Evolutionary conservation across 1,140 invertebrate genomes (phyloP).

Genomic region (Papilio machaon): DNA sequence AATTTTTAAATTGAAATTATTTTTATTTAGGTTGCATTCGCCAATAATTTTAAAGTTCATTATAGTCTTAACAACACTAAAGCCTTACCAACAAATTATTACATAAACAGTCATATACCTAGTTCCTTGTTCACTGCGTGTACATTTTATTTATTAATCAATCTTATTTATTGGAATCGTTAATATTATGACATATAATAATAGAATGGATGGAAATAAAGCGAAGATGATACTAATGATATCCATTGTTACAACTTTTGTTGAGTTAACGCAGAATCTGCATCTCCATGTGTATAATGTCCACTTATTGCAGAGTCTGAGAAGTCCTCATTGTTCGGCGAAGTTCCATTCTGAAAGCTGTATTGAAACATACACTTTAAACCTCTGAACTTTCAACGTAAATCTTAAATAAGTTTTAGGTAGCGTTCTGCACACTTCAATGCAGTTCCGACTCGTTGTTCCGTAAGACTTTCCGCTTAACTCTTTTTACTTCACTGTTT

Average conservation of each 20-base stretch:
- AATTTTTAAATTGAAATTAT: not conserved
- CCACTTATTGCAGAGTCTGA: conserved; percentile 6
- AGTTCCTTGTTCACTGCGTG: too few species aligned
- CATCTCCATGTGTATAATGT: conserved; percentile 8
- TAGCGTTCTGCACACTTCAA: conserved; percentile 10
- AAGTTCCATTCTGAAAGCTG: conserved; percentile 15
- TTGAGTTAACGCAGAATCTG: conserved; percentile 7
- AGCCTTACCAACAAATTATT: too few species aligned
- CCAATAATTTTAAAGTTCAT: not conserved
- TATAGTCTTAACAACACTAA: not conserved
- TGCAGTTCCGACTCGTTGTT: conserved; percentile 10
- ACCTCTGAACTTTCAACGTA: conserved; percentile 35
- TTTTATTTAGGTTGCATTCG: not conserved
- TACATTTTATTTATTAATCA: too few species aligned
- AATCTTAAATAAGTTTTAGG: conserved; percentile 36
- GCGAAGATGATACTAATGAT: not conserved
- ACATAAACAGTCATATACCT: too few species aligned
- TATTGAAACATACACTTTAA: conserved; percentile 36
- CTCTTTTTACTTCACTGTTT: not conserved
- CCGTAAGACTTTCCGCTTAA: conserved; percentile 5
- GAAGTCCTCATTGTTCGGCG: not conserved
- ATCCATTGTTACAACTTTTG: not conserved
- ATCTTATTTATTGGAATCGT: too few species aligned
- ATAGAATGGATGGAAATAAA: not conserved
- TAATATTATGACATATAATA: not conserved